phyloP scores from a whole-genome alignment of 2,113 vertebrate species.

The Percopsis transmontana region DNA sequence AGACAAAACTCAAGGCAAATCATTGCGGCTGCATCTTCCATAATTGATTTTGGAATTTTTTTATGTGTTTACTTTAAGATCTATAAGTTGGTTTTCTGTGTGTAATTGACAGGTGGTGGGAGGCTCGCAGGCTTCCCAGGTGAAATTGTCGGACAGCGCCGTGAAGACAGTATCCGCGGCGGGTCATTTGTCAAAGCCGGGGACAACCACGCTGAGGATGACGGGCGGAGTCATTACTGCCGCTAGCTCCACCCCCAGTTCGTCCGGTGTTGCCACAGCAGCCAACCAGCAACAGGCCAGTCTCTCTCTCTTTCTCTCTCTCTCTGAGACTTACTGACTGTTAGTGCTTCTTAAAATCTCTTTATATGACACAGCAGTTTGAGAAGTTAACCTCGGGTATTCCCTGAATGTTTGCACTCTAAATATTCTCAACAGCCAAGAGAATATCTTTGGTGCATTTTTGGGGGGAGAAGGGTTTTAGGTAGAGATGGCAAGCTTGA shows the following conservation, averaged over 20 bases:
- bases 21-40: not conserved
- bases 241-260: slow-evolving; percentile 78
- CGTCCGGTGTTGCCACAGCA: slow-evolving; percentile 73
- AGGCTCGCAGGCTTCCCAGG: slow-evolving; percentile 84
- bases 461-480: no score
- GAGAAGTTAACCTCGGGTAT: not conserved
- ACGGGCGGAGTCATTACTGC: slow-evolving; percentile 93
- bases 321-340: slow-evolving; percentile 6
- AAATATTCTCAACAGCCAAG: not conserved
- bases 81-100: not conserved
- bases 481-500: no score
- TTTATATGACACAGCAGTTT: not conserved
- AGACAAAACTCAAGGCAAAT: no score
- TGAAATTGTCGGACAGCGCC: slow-evolving; percentile 91
- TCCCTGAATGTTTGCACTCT: not conserved
- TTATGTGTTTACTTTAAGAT: not conserved
- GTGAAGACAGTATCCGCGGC: slow-evolving; percentile 84
- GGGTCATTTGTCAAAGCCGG: slow-evolving; percentile 89
- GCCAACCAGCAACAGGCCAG: slow-evolving; percentile 69
- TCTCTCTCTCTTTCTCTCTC: slow-evolving; percentile 5
- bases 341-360: not conserved
- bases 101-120: slow-evolving; percentile 79
- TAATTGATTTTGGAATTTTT: no score
- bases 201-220: slow-evolving; percentile 91
- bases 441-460: no score